These are phyloP conservation scores for Aythya baeri DNA, from an alignment of 2,113 vertebrate genomes.

Conservation along the genomic window DNA sequence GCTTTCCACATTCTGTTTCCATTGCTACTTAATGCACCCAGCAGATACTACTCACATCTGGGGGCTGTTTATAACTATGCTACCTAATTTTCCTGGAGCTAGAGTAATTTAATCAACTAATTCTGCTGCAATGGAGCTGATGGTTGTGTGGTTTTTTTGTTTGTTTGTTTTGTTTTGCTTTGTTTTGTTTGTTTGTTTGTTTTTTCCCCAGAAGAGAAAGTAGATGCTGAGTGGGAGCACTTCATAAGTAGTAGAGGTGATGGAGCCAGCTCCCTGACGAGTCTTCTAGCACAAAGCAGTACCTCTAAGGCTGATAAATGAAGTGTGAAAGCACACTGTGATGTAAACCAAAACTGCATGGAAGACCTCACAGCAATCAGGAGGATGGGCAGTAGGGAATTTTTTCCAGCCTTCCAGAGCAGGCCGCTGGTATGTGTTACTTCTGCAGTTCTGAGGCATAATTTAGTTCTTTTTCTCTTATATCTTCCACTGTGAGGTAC, in stretches of 20 bases:
- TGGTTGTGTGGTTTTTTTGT: neutral
- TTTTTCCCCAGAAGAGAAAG: neutral
- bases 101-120: neutral
- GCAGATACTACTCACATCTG: neutral
- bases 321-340: neutral
- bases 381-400: neutral
- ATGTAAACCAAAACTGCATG: neutral
- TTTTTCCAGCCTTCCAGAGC: neutral
- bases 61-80: neutral
- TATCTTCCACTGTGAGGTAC: rapidly evolving
- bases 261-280: neutral
- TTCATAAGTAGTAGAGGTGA: rapidly evolving
- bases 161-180: neutral
- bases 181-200: no score
- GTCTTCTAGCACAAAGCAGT: neutral
- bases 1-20: neutral
- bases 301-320: neutral
- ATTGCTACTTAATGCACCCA: neutral
- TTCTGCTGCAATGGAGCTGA: rapidly evolving
- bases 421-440: neutral
- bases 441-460: neutral
- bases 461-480: neutral
- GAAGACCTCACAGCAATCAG: neutral
- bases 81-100: neutral
- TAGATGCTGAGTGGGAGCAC: rapidly evolving